Evolutionary conservation across 92 coral and sea anemone genomes (phyloP), one percentile per base, ranked within the genome.

Genomic region (Phenganax stokvisi): DNA sequence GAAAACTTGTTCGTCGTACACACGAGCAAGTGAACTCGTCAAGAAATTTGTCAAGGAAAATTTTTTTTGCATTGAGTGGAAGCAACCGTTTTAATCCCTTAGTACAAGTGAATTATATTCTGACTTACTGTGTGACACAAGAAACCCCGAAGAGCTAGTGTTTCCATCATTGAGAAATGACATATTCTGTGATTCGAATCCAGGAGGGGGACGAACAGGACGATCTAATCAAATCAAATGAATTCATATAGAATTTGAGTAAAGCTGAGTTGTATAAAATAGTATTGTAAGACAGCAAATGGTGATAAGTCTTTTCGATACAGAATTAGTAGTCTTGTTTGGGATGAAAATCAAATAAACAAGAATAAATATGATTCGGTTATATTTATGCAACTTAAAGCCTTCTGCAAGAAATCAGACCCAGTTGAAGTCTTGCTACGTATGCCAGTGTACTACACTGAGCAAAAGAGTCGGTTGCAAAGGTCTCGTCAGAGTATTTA

Each of bases 201-300:
- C 97, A 59, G 97, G 97, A 71, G 97, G 97, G 74, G 96, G 97
- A 11, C 97, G 97, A 66, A 89, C 92, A 8, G 15, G 20, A 57
- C 81, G 81, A 13, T 60, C 81, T 76, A 60, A 8, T 20, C 62
- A 56, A 75, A 27, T 11, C 6, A 9, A 25, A 29, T 16, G 51
- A 69, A 29, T 25, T 30, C 6, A 25, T 30, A 6, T 9, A 69
- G 10, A 29, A 69, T 69, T 8, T 11, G 1, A 25, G 51, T 29
- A 11, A 25, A 6, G 12, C 10, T 6, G 51, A 20, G 53, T 65
- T 17, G 6, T 15, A 17, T 6, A 65, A 17, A 10, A 9, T 10
- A 37, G 47, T 37, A 5, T 5, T 37, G 47, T 2, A 37, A 2
- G 47, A 37, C 47, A 2, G 47, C 47, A 37, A 5, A 37, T 37